These are phyloP conservation scores for Hippolais icterina DNA, from an alignment of 2,113 vertebrate species.

Conservation along the genomic window DNA sequence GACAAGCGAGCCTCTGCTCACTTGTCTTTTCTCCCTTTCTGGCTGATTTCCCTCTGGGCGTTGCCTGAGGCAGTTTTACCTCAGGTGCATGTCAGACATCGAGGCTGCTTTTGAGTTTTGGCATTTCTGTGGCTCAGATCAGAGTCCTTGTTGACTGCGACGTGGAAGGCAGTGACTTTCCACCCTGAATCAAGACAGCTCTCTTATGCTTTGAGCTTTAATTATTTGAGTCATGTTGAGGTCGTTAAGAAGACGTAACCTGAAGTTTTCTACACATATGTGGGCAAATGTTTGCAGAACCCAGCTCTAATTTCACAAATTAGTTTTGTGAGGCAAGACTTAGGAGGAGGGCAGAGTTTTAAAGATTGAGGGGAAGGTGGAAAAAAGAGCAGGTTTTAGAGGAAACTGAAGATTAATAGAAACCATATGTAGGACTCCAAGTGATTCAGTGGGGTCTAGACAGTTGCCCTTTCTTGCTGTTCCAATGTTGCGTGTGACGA, in stretches of 20 bases:
- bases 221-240: not conserved
- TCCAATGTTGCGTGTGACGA: not conserved
- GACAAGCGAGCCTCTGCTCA: not conserved
- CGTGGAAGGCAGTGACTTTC: not conserved
- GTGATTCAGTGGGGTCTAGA: not conserved
- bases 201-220: not conserved
- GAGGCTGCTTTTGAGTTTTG: not conserved
- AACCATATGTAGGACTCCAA: not conserved
- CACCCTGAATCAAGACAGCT: not conserved
- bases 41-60: not conserved
- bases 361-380: not conserved
- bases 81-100: not conserved
- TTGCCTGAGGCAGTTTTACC: not conserved
- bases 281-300: not conserved
- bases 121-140: not conserved
- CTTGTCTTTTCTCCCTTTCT: not conserved
- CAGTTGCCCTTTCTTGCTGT: constrained; percentile 12
- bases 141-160: not conserved
- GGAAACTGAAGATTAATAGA: not conserved
- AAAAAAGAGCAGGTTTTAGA: not conserved
- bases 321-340: not conserved
- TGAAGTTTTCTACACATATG: not conserved
- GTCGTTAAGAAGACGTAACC: not conserved
- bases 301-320: not conserved
- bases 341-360: not conserved